Evolutionary conservation across 2,797 vertebrate species (phyloP), one percentile per base, ranked within the genome.

Genomic region (Lepus townsendii): DNA sequence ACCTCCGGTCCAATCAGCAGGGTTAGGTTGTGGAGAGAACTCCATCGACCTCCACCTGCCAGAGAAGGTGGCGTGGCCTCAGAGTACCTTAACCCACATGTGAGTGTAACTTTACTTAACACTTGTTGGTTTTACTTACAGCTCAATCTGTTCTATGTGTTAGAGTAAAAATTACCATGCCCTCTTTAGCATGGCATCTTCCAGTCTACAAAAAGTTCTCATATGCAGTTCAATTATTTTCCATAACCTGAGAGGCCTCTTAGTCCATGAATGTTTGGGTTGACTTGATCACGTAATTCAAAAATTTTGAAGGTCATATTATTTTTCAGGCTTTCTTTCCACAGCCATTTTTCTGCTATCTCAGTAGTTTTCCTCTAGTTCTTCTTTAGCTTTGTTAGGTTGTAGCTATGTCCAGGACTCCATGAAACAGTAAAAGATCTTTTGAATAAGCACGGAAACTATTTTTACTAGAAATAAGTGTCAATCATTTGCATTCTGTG

Each of bases 401-500:
- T 32, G 63, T 57, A 63, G 52, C 20, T 54, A 2, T 32, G 17
- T 52, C 8, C 35, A 57, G 26, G 30, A 79, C 11, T 80, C 30
- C 26, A 54, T 19, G 32, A 71, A 76, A 52, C 77, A 32, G 66
- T 69, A 85, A 89, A 73, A 93, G 3, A 77, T 65, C 65, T 68
- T 68, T 65, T 82, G 78, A 65, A 65, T 8, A 63, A 47, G 24
- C 42, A 30, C 65, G 35, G 65, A 65, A 82, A 82, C 42, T 19
- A 47, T 30, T 14, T 47, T 47, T 38, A n/a, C 16, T 32, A 47
- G 42, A 47, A 47, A 47, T 47, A 47, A 47, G 8, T 47, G 42
- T 54, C 12, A 19, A 16, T 52, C 4, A 88, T 50, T 82, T 63
- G 47, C 62, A 38, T 20, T 24, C 14, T 20, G 1, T 54, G 52